A percentile compares a stretch with the other conserved stretches of the same genome.
These are phyloP conservation scores for Cacatua alba DNA, from an alignment of 2,113 vertebrate species.

Conservation along the genomic window DNA sequence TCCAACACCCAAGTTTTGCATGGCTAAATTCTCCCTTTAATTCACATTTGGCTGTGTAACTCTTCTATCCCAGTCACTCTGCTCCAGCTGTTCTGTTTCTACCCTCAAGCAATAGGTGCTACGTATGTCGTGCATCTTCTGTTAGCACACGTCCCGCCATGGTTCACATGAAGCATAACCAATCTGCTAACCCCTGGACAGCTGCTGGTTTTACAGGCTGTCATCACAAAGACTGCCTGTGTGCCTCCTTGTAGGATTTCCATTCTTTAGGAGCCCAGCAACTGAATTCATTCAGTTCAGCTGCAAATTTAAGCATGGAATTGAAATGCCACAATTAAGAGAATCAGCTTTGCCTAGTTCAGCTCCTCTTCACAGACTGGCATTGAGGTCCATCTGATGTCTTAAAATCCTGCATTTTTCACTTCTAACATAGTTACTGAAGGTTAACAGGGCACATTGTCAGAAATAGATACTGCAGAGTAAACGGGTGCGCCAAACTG, in stretches of 20 bases:
- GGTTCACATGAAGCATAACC: not conserved
- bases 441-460: not conserved
- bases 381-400: not conserved
- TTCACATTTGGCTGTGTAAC: not conserved
- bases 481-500: not conserved
- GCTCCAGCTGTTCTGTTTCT: not conserved
- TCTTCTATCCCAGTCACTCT: not conserved
- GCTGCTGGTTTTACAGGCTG: conserved; percentile 55
- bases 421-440: not conserved
- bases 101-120: not conserved
- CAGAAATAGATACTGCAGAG: not conserved
- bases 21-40: not conserved
- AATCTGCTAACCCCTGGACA: conserved; percentile 38
- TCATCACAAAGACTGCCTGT: conserved; percentile 46
- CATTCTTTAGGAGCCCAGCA: not conserved
- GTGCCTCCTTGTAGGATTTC: not conserved
- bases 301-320: not conserved
- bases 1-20: not conserved
- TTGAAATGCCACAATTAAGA: not conserved
- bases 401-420: not conserved
- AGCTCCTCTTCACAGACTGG: not conserved
- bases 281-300: not conserved
- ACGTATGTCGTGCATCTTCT: not conserved
- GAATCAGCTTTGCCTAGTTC: not conserved
- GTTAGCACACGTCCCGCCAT: not conserved